Percentiles rank a stretch among this genome's conserved stretches.
phyloP scores from a whole-genome alignment of 2,113 vertebrate genomes.

The Pithys albifrons region DNA sequence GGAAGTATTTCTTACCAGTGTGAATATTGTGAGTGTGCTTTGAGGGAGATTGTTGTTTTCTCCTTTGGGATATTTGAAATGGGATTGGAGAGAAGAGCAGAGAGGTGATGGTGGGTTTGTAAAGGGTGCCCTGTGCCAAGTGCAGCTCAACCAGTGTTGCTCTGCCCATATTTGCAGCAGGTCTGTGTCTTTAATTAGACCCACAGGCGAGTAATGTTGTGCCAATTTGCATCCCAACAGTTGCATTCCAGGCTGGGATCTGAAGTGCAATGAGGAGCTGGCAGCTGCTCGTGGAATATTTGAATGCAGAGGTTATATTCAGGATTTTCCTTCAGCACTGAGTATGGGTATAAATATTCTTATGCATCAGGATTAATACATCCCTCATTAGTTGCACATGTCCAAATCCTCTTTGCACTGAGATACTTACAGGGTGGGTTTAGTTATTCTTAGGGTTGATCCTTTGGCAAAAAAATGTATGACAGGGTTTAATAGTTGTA shows the following conservation, averaged over 20 bases:
- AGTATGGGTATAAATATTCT: constrained; percentile 1
- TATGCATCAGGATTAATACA: neutral
- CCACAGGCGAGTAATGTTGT: neutral
- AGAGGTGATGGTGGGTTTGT: neutral
- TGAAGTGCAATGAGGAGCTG: neutral
- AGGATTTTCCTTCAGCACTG: constrained; percentile 2
- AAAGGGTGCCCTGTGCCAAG: rapidly evolving
- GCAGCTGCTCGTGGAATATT: constrained; percentile 11
- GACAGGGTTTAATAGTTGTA: neutral
- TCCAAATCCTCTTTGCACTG: neutral
- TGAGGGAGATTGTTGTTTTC: neutral
- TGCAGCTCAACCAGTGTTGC: neutral
- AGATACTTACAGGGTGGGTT: neutral
- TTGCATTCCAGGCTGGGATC: constrained; percentile 15
- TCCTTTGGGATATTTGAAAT: neutral
- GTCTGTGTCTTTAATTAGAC: neutral
- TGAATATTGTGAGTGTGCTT: neutral
- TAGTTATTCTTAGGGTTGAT: constrained; percentile 37
- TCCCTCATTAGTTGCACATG: neutral
- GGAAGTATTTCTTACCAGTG: neutral
- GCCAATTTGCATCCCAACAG: neutral
- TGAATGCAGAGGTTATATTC: neutral
- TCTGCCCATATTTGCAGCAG: neutral
- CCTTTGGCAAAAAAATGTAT: neutral
- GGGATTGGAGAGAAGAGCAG: neutral